These are phyloP conservation scores for Aurelia aurita complex sp. Pacific DNA, from an alignment of 30 jellyfish, hydroid and myxozoan species.

Conservation along the genomic window DNA sequence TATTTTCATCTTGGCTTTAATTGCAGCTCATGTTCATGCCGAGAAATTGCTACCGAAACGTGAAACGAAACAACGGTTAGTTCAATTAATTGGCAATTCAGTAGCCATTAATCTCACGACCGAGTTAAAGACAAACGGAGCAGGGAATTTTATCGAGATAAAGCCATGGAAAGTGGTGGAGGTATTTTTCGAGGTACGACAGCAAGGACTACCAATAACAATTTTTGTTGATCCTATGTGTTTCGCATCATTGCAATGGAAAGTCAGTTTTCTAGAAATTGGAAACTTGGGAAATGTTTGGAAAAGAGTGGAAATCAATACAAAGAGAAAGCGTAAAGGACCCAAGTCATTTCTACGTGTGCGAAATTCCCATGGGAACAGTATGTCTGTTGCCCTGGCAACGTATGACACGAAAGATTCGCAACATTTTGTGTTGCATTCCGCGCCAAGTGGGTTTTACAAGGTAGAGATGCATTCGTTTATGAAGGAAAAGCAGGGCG, in stretches of 20 bases:
- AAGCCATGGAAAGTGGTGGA: conserved; percentile 25
- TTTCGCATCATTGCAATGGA: conserved; percentile 44
- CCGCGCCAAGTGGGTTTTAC: conserved; percentile 62
- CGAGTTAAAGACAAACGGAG: conserved; percentile 37
- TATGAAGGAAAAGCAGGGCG: conserved; percentile 6
- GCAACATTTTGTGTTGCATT: conserved; percentile 23
- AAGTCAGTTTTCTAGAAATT: conserved; percentile 32
- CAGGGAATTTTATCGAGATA: conserved; percentile 2
- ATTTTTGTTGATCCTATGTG: conserved; percentile 43
- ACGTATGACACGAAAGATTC: conserved; percentile 45
- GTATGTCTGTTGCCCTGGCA: conserved; percentile 51
- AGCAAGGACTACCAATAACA: conserved; percentile 21
- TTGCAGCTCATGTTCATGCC: not conserved
- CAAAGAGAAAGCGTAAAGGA: conserved; percentile 24
- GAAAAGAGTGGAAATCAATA: conserved; percentile 38
- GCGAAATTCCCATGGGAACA: conserved; percentile 23
- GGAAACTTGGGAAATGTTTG: conserved; percentile 14
- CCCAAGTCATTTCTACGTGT: conserved; percentile 50
- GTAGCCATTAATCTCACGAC: conserved; percentile 32
- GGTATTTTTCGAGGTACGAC: conserved; percentile 38
- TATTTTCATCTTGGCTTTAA: not conserved
- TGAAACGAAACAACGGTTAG: conserved; percentile 20
- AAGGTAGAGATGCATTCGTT: conserved; percentile 40
- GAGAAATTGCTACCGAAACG: not conserved
- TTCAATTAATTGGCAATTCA: conserved; percentile 30